A percentile compares a stretch with the other conserved stretches of the same genome.
Evolutionary conservation across 2,797 vertebrate species (phyloP).

Genomic region (Cyprinella venusta): DNA sequence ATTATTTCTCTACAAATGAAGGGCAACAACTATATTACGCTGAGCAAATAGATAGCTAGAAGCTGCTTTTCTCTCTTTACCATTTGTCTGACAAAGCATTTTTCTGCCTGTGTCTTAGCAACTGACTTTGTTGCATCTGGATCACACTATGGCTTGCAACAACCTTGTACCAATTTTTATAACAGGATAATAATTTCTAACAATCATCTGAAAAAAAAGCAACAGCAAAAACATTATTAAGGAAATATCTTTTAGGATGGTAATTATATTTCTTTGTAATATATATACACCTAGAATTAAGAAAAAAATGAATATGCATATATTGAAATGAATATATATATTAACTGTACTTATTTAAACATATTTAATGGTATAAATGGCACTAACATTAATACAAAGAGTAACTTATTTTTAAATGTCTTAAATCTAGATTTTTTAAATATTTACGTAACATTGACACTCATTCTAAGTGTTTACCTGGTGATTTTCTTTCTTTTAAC

Average conservation of each 20-base stretch:
- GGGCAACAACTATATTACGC: constrained; percentile 11
- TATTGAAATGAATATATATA: not conserved
- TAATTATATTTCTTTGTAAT: not conserved
- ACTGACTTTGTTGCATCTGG: constrained; percentile 72
- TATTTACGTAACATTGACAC: not conserved
- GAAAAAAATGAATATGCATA: too few relatives aligned
- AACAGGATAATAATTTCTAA: not conserved
- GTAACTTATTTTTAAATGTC: not conserved
- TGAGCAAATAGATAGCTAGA: constrained; percentile 47
- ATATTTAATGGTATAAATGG: not conserved
- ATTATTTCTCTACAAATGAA: not conserved
- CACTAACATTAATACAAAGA: too few relatives aligned
- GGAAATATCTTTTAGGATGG: not conserved
- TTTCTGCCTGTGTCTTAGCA: constrained; percentile 72
- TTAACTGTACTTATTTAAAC: too few relatives aligned
- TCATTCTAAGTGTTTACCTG: not conserved
- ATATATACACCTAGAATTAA: too few relatives aligned
- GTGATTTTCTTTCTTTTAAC: not conserved
- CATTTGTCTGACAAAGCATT: constrained; percentile 64
- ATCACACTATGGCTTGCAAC: constrained; percentile 70
- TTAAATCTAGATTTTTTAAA: too few relatives aligned
- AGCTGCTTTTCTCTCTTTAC: constrained; percentile 37
- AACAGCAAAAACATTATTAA: not conserved
- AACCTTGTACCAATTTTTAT: constrained; percentile 43
- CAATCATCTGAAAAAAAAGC: not conserved